phyloP scores from a whole-genome alignment of 2,888 invertebrate genomes.

The Yponomeuta evonymella region DNA sequence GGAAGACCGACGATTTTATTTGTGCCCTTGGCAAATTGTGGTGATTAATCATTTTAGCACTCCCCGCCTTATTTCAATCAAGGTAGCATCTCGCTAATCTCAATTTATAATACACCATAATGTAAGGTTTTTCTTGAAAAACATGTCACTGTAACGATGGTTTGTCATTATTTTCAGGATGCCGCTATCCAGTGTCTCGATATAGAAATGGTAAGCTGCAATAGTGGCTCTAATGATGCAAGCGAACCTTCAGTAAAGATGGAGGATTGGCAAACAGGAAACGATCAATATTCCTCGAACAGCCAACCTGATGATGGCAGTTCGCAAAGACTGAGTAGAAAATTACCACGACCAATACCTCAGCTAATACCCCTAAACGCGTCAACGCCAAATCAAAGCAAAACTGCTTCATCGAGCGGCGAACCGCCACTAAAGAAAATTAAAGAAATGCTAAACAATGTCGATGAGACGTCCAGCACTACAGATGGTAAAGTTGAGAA shows the following conservation, averaged over 20 bases:
- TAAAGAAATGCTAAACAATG: slow-evolving; percentile 36
- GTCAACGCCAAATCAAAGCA: slow-evolving; percentile 61
- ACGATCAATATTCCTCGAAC: slow-evolving; percentile 23
- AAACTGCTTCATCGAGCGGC: slow-evolving; percentile 39
- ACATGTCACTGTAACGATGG: background rate
- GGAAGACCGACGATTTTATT: no score
- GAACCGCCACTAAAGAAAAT: slow-evolving; percentile 65
- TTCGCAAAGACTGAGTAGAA: slow-evolving; percentile 48
- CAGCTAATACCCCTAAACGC: slow-evolving; percentile 83
- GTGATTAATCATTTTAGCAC: no score
- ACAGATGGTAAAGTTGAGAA: slow-evolving; percentile 35
- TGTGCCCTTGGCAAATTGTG: no score
- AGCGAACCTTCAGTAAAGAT: slow-evolving; percentile 34
- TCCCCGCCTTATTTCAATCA: no score
- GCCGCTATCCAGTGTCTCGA: slow-evolving; percentile 59
- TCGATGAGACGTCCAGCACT: slow-evolving; percentile 26
- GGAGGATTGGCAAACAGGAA: slow-evolving; percentile 35
- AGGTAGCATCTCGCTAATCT: no score
- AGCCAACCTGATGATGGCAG: slow-evolving; percentile 45
- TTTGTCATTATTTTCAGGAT: slow-evolving; percentile 44
- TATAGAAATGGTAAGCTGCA: slow-evolving; percentile 55
- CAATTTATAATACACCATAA: no score
- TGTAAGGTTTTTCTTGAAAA: no score
- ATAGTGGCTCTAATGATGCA: slow-evolving; percentile 64
- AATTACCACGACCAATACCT: slow-evolving; percentile 79